Evolutionary conservation across 2,797 vertebrate species (phyloP).

Genomic region (Lepidocolaptes lacrymiger): DNA sequence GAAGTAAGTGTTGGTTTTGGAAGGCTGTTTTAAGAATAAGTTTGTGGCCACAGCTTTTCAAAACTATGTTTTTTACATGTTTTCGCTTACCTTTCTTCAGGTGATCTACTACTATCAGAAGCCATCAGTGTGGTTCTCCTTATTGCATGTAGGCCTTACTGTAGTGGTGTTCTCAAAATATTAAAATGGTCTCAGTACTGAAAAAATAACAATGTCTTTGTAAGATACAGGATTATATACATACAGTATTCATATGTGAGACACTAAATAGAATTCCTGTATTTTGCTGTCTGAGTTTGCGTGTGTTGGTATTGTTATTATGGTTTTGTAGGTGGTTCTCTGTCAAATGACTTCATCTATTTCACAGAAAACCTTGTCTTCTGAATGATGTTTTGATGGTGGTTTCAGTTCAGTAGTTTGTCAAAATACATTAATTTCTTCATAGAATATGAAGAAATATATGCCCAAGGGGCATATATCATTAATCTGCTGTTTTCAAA

Average conservation of each 20-base stretch:
- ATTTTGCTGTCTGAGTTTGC: not conserved
- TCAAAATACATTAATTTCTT: not conserved
- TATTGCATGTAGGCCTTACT: not conserved
- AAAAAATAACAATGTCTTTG: not conserved
- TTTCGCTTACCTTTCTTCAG: not conserved
- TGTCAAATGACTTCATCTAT: not conserved
- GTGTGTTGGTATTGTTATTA: not conserved
- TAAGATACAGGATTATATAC: not conserved
- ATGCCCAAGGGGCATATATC: not conserved
- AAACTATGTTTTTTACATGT: not conserved
- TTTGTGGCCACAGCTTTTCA: not conserved
- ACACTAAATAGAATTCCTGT: not conserved
- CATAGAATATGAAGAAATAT: not conserved
- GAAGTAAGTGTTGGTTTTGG: not conserved
- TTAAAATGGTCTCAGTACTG: not conserved
- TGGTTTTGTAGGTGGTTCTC: not conserved
- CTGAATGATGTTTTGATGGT: not conserved
- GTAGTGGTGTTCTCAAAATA: not conserved
- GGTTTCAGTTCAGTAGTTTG: not conserved
- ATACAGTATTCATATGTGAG: not conserved
- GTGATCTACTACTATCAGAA: not conserved
- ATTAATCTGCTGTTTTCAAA: not conserved
- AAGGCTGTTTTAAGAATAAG: not conserved
- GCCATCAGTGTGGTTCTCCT: not conserved
- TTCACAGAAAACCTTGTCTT: not conserved